These are phyloP conservation scores for Phaenicophaeus curvirostris DNA, from an alignment of 2,797 vertebrate genomes.

Conservation along the genomic window DNA sequence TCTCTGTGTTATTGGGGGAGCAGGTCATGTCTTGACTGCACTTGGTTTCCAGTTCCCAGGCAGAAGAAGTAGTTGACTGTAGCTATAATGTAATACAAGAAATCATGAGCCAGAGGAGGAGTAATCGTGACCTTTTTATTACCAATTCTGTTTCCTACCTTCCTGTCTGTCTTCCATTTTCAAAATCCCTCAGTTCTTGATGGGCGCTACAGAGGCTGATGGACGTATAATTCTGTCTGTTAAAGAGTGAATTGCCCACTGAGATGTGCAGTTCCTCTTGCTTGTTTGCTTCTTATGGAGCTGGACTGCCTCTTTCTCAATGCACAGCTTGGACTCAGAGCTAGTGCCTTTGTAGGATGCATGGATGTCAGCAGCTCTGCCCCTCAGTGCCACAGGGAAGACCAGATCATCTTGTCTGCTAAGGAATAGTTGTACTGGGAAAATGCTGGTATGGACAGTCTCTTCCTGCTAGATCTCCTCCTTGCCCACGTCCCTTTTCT, in stretches of 20 bases:
- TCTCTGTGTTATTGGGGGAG: background rate
- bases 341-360: background rate
- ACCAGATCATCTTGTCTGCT: background rate
- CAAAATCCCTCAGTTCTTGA: background rate
- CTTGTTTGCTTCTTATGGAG: background rate
- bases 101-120: background rate
- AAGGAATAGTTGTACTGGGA: background rate
- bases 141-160: background rate
- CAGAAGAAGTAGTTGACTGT: background rate
- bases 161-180: background rate
- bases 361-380: background rate
- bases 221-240: background rate
- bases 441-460: background rate
- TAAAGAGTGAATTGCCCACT: rapidly evolving
- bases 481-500: background rate
- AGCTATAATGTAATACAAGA: background rate
- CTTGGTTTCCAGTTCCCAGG: background rate
- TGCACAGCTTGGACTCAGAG: background rate
- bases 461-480: background rate
- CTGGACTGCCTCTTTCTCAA: rapidly evolving
- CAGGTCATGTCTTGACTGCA: background rate
- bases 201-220: background rate
- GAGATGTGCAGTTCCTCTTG: background rate
- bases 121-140: background rate
- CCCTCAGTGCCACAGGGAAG: background rate